A percentile compares a stretch with the other conserved stretches of the same genome.
Conservation (phyloP, 2,113 vertebrate genomes). For the Peucedramus taeniatus region DNA sequence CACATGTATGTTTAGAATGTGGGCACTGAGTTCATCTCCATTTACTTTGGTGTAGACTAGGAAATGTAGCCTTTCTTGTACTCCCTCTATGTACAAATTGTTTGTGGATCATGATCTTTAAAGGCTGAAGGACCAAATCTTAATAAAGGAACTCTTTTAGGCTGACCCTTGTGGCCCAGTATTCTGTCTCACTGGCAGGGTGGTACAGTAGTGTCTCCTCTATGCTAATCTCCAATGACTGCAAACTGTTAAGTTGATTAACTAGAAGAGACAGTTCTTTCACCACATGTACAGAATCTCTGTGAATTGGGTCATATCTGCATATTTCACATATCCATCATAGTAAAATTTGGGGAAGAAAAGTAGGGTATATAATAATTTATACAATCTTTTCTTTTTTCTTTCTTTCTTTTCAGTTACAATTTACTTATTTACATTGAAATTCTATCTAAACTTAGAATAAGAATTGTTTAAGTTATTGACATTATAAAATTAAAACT, state of each 20-base stretch:
- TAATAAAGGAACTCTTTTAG: background rate
- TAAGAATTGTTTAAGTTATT: background rate
- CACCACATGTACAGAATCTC: background rate
- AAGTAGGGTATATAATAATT: background rate
- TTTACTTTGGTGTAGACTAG: background rate
- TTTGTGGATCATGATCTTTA: background rate
- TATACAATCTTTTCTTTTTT: background rate
- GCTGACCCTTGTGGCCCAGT: background rate
- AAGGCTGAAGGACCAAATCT: background rate
- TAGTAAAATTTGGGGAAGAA: background rate
- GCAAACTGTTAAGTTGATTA: constrained; percentile 44
- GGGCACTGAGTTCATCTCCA: background rate
- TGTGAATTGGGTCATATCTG: background rate
- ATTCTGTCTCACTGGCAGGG: background rate
- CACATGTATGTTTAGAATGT: background rate
- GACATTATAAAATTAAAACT: background rate
- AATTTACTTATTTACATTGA: background rate
- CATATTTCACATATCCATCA: background rate
- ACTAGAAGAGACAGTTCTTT: constrained; percentile 29
- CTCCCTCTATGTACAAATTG: background rate
- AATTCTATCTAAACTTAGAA: background rate
- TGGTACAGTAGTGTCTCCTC: background rate
- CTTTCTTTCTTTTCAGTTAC: background rate
- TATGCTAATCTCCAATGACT: constrained; percentile 11
- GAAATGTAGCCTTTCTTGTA: background rate